phyloP scores from a whole-genome alignment of 2,113 vertebrate genomes.

The Myxocyprinus asiaticus region DNA sequence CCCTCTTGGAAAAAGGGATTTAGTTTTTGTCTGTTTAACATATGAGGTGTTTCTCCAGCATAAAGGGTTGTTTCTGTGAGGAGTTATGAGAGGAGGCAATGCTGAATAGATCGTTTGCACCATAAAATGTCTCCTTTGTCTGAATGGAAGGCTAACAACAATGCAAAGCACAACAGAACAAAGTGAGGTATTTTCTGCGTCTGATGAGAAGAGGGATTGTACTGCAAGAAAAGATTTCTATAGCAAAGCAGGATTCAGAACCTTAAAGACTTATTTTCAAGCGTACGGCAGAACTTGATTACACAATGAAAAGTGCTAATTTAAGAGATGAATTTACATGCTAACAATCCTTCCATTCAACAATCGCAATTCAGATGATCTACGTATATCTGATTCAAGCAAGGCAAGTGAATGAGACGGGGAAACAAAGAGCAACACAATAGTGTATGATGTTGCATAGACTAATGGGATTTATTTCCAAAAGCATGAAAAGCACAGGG shows the following conservation, averaged over 20 bases:
- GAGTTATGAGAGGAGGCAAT: constrained; percentile 46
- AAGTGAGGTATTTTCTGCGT: constrained; percentile 54
- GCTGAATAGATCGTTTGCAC: constrained; percentile 54
- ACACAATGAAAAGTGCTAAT: constrained; percentile 41
- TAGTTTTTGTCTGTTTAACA: constrained; percentile 48
- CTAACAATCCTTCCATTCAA: constrained; percentile 37
- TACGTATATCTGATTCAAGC: constrained; percentile 22
- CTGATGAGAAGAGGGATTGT: constrained; percentile 43
- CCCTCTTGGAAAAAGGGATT: constrained; percentile 28
- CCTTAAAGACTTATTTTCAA: constrained; percentile 40
- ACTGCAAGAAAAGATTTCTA: constrained; percentile 41
- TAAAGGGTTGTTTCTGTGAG: constrained; percentile 45
- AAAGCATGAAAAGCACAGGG: too few relatives aligned
- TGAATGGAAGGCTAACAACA: constrained; percentile 52
- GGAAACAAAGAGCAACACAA: constrained; percentile 42
- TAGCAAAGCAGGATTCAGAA: constrained; percentile 41
- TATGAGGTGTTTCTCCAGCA: constrained; percentile 42
- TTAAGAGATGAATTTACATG: constrained; percentile 48
- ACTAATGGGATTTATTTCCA: constrained; percentile 30
- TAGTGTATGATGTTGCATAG: constrained; percentile 18
- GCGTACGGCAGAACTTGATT: constrained; percentile 44
- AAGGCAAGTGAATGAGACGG: constrained; percentile 25
- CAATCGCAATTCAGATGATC: constrained; percentile 4
- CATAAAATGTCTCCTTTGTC: constrained; percentile 58
- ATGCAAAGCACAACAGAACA: constrained; percentile 52